Base-by-base conservation (phyloP, 2,888 invertebrate genomes). In the Diaperis boleti region DNA sequence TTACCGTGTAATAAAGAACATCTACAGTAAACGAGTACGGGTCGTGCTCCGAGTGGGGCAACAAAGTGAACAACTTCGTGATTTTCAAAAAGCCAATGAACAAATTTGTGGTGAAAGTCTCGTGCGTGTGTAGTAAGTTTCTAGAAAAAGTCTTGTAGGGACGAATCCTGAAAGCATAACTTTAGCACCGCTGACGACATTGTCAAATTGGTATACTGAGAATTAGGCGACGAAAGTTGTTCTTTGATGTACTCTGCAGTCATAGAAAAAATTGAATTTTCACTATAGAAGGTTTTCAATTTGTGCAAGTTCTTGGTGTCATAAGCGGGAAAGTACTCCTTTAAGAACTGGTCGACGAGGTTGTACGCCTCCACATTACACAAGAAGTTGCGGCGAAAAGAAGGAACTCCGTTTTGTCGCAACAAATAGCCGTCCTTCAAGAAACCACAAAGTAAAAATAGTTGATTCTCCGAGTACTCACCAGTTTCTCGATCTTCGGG, bases 41-140 rank as follows among this genome's bases (percentile, higher is more conserved):
- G 74, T 91, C 89, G 78, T 92, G 92, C 64, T 85, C 82, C 0
- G 88, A 84, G 2, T 77, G 76, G 0, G 92, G 91, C 77, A 89
- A 74, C 8, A 11, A 5, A 13, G 13, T 11, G 39, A 52, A 52
- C 14, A 52, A 14, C 2, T 13, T 20, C 14, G 39, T 8, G 10
- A 52, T 52, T 52, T 37, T 14, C 8, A 4, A 17, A 20, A 22
- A 20, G 1, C 37, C 22, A 4, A 6, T 26, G 26, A 4, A 52
- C 5, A 52, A 14, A 22, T 22, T 52, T 42, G n/a, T 42, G 3
- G 35, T 7, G 10, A 8, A 11, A 6, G 14, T n/a, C 2, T 22
- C 13, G 2, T 37, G 13, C 17, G n/a, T 13, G 13, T n/a, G 3
- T 0, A 52, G 14, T n/a, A 52, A 37, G 22, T 52, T 52, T 7